Conservation (phyloP, 2,888 invertebrate genomes). For the Drosophila formosana region DNA sequence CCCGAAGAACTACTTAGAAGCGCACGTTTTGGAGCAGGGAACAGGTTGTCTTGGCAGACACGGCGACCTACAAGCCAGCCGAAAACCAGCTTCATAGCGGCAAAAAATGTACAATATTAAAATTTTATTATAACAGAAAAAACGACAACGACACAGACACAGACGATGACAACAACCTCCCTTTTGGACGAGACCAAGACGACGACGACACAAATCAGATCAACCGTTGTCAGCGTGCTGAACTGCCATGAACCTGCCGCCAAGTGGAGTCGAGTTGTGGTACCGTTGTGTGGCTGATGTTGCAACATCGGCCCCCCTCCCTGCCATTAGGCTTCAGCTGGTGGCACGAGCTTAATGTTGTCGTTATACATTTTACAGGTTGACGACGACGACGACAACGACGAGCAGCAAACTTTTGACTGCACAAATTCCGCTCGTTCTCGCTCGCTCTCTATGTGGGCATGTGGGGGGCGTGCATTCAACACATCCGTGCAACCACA, state of each 20-base stretch:
- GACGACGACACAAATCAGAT: slow-evolving; percentile 70
- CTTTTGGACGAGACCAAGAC: slow-evolving; percentile 7
- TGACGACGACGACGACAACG: slow-evolving; percentile 66
- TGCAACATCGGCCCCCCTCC: slow-evolving; percentile 63
- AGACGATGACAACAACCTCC: slow-evolving; percentile 14
- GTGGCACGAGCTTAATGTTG: slow-evolving; percentile 80
- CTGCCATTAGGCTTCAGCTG: slow-evolving; percentile 57
- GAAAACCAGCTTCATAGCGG: slow-evolving; percentile 54
- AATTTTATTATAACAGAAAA: slow-evolving; percentile 49
- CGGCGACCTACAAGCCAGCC: slow-evolving; percentile 33
- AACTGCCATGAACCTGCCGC: slow-evolving; percentile 73
- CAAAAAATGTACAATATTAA: slow-evolving; percentile 64
- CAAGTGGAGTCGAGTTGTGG: slow-evolving; percentile 29
- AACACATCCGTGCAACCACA: slow-evolving; percentile 59
- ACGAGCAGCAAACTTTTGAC: slow-evolving; percentile 31
- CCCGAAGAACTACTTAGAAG: slow-evolving; percentile 44
- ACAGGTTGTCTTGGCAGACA: slow-evolving; percentile 51
- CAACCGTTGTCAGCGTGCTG: slow-evolving; percentile 58
- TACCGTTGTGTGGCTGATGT: slow-evolving; percentile 67
- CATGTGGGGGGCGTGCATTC: slow-evolving; percentile 63
- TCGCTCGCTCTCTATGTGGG: background rate
- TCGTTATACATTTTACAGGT: slow-evolving; percentile 80
- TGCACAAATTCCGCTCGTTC: slow-evolving; percentile 22
- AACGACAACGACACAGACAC: background rate
- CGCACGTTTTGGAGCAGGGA: slow-evolving; percentile 19